These are phyloP conservation scores for Leptobrachium ailaonicum DNA, from an alignment of 2,113 vertebrate species.

Conservation along the genomic window DNA sequence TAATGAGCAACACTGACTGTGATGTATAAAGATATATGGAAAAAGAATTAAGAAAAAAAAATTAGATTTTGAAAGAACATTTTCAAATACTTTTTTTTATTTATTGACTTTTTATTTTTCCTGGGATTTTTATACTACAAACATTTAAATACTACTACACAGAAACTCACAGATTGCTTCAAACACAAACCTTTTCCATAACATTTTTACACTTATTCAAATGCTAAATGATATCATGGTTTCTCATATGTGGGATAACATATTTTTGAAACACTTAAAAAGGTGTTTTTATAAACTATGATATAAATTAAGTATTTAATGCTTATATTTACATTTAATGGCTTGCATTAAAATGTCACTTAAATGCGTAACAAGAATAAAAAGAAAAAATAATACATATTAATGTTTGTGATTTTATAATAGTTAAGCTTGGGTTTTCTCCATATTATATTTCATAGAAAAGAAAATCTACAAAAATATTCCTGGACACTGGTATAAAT, in stretches of 20 bases:
- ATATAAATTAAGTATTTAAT: slow-evolving; percentile 3
- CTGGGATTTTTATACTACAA: not conserved
- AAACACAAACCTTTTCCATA: slow-evolving; percentile 24
- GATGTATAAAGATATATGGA: not conserved
- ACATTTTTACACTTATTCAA: slow-evolving; percentile 8
- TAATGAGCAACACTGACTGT: slow-evolving; percentile 24
- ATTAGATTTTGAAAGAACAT: slow-evolving; percentile 2
- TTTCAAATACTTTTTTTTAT: slow-evolving; percentile 19
- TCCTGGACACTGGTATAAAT: no score
- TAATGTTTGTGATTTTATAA: no score
- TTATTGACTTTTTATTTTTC: not conserved
- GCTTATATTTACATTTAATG: slow-evolving; percentile 27
- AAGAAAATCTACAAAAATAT: no score
- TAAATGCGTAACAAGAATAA: no score
- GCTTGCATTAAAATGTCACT: no score
- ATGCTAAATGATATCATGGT: slow-evolving; percentile 8
- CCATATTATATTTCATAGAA: no score
- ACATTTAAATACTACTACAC: slow-evolving; percentile 25
- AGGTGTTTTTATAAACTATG: not conserved
- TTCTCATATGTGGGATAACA: slow-evolving; percentile 7
- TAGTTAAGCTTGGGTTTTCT: no score
- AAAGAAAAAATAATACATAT: no score
- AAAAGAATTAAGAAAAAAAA: not conserved
- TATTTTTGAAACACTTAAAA: not conserved
- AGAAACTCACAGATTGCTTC: slow-evolving; percentile 28